Evolutionary conservation across 2,113 vertebrate genomes (phyloP).

Genomic region (Acrocephalus arundinaceus): DNA sequence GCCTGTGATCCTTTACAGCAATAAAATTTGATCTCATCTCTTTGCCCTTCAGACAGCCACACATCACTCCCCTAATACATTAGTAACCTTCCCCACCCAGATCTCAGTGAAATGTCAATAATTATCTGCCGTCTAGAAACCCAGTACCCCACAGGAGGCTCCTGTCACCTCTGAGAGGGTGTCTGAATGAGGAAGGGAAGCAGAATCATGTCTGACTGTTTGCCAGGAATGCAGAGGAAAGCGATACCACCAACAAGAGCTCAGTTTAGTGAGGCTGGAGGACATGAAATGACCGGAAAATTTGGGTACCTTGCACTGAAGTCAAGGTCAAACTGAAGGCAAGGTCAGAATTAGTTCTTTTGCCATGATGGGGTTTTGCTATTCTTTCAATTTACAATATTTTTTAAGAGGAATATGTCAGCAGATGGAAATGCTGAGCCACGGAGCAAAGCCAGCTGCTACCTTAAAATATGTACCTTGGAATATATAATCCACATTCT

Average conservation of each 20-base stretch:
- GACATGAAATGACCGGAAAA: accelerated
- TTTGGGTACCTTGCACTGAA: background rate
- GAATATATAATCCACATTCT: background rate
- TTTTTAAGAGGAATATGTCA: background rate
- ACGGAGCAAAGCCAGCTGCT: background rate
- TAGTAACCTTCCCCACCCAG: background rate
- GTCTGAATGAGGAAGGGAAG: background rate
- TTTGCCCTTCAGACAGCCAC: slow-evolving; percentile 26
- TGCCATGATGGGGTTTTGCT: background rate
- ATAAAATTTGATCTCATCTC: background rate
- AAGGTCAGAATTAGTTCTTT: background rate
- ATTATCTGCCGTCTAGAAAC: slow-evolving; percentile 13
- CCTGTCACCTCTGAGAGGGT: background rate
- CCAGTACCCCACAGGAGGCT: background rate
- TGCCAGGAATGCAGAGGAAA: background rate
- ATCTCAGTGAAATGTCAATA: slow-evolving; percentile 22
- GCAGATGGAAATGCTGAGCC: background rate
- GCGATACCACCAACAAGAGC: accelerated
- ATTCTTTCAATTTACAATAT: background rate
- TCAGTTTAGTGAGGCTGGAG: background rate
- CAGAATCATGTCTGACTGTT: background rate
- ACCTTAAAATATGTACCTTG: background rate
- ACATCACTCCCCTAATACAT: background rate
- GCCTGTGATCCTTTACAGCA: background rate
- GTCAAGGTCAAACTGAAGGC: background rate